A percentile compares a stretch with the other conserved stretches of the same genome.
Evolutionary conservation across 2,888 invertebrate species (phyloP).

Genomic region (Druceiella hillmani): DNA sequence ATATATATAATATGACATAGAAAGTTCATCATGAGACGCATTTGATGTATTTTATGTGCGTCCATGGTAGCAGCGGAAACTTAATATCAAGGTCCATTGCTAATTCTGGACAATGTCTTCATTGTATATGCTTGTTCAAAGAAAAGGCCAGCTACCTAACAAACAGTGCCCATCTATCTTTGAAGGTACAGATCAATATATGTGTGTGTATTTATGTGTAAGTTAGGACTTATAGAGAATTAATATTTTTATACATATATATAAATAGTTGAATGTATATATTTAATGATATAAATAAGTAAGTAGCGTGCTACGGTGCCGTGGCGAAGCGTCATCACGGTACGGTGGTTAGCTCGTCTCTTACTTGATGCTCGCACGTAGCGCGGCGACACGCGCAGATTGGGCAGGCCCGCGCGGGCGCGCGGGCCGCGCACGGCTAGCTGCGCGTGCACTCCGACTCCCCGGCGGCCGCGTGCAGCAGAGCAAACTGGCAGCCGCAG

Average conservation of each 20-base stretch:
- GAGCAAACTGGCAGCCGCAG: slow-evolving; percentile 87
- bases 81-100: too few species aligned
- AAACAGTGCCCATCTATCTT: too few species aligned
- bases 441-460: slow-evolving; percentile 46
- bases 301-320: not conserved
- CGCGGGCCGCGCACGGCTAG: slow-evolving; percentile 52
- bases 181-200: too few species aligned
- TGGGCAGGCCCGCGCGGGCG: slow-evolving; percentile 43
- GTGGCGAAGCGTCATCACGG: not conserved
- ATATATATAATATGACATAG: slow-evolving; percentile 8
- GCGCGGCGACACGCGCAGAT: slow-evolving; percentile 48
- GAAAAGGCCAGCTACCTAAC: too few species aligned
- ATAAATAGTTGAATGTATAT: slow-evolving; percentile 5
- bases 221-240: too few species aligned
- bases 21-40: too few species aligned
- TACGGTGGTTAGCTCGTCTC: slow-evolving; percentile 25
- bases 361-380: slow-evolving; percentile 50
- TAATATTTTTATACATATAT: slow-evolving; percentile 6
- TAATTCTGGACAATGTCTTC: too few species aligned
- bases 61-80: too few species aligned
- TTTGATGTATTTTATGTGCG: too few species aligned
- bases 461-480: slow-evolving; percentile 79
- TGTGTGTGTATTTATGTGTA: too few species aligned
- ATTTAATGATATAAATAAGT: not conserved
- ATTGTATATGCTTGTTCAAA: too few species aligned